Evolutionary conservation across 2,888 invertebrate species (phyloP).

Genomic region (Acleris sparsana): DNA sequence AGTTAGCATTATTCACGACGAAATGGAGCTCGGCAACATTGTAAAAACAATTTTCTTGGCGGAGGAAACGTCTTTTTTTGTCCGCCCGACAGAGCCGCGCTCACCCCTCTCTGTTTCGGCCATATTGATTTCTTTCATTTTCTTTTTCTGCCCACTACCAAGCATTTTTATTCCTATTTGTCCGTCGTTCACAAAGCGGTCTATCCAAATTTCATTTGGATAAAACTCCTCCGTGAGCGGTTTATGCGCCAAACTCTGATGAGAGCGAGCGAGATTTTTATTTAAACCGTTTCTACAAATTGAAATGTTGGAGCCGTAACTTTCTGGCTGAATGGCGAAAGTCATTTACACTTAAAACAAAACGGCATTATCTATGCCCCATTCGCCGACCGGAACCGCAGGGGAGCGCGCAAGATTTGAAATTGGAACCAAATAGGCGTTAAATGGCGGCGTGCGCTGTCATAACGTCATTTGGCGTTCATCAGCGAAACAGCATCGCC

Average conservation of each 20-base stretch:
- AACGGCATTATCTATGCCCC: constrained; percentile 75
- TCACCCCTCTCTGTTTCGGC: constrained; percentile 59
- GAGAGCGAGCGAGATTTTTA: constrained; percentile 50
- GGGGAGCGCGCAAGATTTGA: constrained; percentile 83
- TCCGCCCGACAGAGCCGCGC: constrained; percentile 26
- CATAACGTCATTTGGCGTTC: constrained; percentile 83
- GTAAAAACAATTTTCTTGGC: constrained; percentile 36
- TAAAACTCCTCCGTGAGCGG: constrained; percentile 59
- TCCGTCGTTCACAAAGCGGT: constrained; percentile 58
- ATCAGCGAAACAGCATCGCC: constrained; percentile 82
- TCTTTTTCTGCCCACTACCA: constrained; percentile 64
- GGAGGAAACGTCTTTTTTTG: constrained; percentile 21
- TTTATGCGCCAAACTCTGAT: constrained; percentile 58
- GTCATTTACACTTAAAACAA: constrained; percentile 59
- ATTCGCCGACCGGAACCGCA: constrained; percentile 76
- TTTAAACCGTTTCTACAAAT: constrained; percentile 50
- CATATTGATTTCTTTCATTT: constrained; percentile 72
- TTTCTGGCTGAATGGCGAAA: constrained; percentile 34
- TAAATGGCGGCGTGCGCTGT: constrained; percentile 85
- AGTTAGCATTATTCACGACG: constrained; percentile 19
- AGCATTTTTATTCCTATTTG: constrained; percentile 68
- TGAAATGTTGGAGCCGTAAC: constrained; percentile 36
- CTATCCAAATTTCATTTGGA: constrained; percentile 71
- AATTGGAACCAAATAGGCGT: constrained; percentile 87
- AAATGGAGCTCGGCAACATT: constrained; percentile 22